A percentile compares a stretch with the other conserved stretches of the same genome.
These are phyloP conservation scores for Lasioglossum figueresi DNA, from an alignment of 2,888 invertebrate species.

Conservation along the genomic window DNA sequence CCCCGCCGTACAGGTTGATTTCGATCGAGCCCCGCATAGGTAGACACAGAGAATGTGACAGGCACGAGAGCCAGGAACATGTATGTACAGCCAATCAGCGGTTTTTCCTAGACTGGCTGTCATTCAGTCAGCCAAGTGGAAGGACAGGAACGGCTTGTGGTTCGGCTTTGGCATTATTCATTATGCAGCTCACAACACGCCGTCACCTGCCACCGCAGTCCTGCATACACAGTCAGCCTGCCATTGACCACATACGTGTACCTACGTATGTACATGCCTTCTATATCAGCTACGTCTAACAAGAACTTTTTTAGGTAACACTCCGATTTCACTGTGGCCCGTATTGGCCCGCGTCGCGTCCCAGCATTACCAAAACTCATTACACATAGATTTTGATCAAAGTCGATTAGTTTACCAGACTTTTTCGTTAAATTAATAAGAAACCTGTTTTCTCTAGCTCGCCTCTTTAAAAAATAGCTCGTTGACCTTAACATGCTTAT, in stretches of 20 bases:
- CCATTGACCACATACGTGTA: slow-evolving; percentile 67
- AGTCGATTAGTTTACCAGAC: not conserved
- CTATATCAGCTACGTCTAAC: slow-evolving; percentile 47
- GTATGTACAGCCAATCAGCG: slow-evolving; percentile 79
- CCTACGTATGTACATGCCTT: slow-evolving; percentile 43
- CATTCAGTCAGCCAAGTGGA: slow-evolving; percentile 82
- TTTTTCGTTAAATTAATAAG: not conserved
- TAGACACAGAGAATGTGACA: slow-evolving; percentile 72
- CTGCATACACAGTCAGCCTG: slow-evolving; percentile 68
- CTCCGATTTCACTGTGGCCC: slow-evolving; percentile 9
- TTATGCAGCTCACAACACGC: slow-evolving; percentile 82
- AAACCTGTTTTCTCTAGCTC: not conserved
- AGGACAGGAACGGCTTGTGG: slow-evolving; percentile 82
- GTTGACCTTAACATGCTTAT: not conserved
- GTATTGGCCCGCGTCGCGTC: not conserved
- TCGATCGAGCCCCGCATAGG: slow-evolving; percentile 68
- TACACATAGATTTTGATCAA: slow-evolving; percentile 6
- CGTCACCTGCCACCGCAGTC: slow-evolving; percentile 79
- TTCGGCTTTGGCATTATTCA: slow-evolving; percentile 82
- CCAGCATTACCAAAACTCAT: not conserved
- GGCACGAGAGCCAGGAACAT: slow-evolving; percentile 71
- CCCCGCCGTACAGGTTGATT: slow-evolving; percentile 66
- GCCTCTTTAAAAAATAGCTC: not conserved
- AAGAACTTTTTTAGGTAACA: slow-evolving; percentile 41
- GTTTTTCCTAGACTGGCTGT: slow-evolving; percentile 81